Evolutionary conservation across 92 coral and sea anemone genomes (phyloP).

Genomic region (Montipora capitata): DNA sequence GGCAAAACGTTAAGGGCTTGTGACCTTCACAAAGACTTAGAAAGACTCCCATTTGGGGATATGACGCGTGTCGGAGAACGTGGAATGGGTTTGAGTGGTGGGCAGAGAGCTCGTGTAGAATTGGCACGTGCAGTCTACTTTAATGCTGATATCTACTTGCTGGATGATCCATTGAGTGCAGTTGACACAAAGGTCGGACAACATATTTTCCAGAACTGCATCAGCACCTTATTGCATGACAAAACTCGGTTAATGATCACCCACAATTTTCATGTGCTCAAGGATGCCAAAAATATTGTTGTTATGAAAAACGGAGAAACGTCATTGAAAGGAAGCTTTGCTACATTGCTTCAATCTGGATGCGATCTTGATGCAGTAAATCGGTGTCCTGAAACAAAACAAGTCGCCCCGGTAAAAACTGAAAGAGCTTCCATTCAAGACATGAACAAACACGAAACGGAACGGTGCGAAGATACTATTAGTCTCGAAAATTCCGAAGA

Average conservation of each 20-base stretch:
- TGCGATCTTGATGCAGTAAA: too few relatives aligned
- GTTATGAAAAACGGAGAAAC: neutral
- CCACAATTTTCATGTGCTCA: neutral
- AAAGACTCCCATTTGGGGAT: constrained; percentile 8
- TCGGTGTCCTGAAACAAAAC: neutral
- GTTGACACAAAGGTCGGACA: neutral
- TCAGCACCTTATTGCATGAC: neutral
- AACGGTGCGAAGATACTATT: too few relatives aligned
- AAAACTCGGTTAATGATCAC: neutral
- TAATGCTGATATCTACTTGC: constrained; percentile 8
- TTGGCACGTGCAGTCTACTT: neutral
- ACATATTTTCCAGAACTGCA: neutral
- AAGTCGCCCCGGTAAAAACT: neutral
- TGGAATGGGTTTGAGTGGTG: constrained; percentile 4
- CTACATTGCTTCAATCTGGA: too few relatives aligned
- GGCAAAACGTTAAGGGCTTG: neutral
- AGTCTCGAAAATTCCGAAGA: too few relatives aligned
- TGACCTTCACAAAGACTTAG: constrained; percentile 4
- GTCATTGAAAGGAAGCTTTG: too few relatives aligned
- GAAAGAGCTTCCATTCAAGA: too few relatives aligned
- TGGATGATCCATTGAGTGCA: constrained; percentile 16
- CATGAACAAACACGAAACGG: too few relatives aligned
- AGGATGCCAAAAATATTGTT: neutral
- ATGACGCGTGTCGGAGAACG: constrained; percentile 19
- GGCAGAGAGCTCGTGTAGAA: neutral